These are phyloP conservation scores for Carollia perspicillata DNA, from an alignment of 2,113 vertebrate genomes.

Conservation along the genomic window DNA sequence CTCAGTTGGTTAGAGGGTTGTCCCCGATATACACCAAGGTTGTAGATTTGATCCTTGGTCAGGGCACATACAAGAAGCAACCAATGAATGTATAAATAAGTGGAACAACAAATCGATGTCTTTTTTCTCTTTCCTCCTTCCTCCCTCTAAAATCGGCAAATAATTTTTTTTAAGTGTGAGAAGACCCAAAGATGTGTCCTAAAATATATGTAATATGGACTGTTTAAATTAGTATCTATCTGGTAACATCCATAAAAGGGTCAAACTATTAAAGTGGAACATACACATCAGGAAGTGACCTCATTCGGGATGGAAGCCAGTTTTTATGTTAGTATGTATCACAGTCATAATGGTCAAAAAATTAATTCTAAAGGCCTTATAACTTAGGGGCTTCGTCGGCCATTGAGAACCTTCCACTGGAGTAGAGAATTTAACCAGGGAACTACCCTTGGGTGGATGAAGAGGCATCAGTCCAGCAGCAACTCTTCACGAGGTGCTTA, in stretches of 20 bases:
- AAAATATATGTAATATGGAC: neutral
- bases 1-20: too few species aligned
- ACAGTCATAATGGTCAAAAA: neutral
- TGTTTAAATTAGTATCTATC: slow-evolving; percentile 24
- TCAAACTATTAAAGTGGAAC: neutral
- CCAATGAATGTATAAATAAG: too few species aligned
- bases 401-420: neutral
- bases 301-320: slow-evolving; percentile 24
- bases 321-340: neutral
- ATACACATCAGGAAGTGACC: neutral
- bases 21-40: too few species aligned
- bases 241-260: neutral
- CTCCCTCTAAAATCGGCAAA: too few species aligned
- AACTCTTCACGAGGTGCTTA: too few species aligned
- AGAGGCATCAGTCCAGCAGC: too few species aligned
- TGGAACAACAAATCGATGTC: too few species aligned
- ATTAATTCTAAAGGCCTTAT: neutral
- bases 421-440: neutral
- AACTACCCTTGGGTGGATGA: neutral
- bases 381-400: neutral
- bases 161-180: neutral
- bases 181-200: neutral
- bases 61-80: too few species aligned
- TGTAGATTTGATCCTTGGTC: too few species aligned
- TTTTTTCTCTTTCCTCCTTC: too few species aligned